phyloP scores from a whole-genome alignment of 2,113 vertebrate species.

The Pundamilia nyererei region DNA sequence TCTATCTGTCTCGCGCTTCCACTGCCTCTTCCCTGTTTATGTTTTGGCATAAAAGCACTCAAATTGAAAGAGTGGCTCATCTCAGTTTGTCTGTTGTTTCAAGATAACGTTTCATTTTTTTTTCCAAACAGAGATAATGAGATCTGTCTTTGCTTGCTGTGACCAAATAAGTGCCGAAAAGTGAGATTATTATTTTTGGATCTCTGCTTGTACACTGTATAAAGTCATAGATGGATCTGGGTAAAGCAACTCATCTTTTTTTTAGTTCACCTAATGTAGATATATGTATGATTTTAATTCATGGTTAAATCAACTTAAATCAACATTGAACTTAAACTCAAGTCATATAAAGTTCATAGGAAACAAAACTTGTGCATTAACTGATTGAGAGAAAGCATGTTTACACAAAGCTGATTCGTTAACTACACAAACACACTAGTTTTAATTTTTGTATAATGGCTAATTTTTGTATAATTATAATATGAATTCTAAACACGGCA shows the following conservation, averaged over 20 bases:
- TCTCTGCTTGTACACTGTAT: not conserved
- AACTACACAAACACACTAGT: not conserved
- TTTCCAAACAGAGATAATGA: slow-evolving; percentile 51
- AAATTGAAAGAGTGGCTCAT: slow-evolving; percentile 49
- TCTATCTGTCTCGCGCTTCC: slow-evolving; percentile 11
- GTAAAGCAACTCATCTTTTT: not conserved
- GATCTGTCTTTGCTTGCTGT: slow-evolving; percentile 52
- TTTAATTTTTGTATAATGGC: not conserved
- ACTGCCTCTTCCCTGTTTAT: slow-evolving; percentile 29
- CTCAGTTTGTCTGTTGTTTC: slow-evolving; percentile 58
- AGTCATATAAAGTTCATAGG: not conserved
- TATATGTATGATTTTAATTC: not conserved
- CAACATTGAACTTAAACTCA: not conserved
- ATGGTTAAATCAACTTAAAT: not conserved
- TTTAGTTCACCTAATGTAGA: not conserved
- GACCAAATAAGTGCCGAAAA: slow-evolving; percentile 49
- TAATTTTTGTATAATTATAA: not conserved
- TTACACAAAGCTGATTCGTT: not conserved
- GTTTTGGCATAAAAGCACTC: slow-evolving; percentile 49
- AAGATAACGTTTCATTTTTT: slow-evolving; percentile 45
- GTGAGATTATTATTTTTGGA: slow-evolving; percentile 38
- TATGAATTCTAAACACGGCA: not conserved
- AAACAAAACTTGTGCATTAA: not conserved
- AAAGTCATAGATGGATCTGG: not conserved
- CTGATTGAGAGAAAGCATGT: not conserved